A percentile compares a stretch with the other conserved stretches of the same genome.
phyloP scores from a whole-genome alignment of 2,888 invertebrate genomes.

The Limenitis camilla region DNA sequence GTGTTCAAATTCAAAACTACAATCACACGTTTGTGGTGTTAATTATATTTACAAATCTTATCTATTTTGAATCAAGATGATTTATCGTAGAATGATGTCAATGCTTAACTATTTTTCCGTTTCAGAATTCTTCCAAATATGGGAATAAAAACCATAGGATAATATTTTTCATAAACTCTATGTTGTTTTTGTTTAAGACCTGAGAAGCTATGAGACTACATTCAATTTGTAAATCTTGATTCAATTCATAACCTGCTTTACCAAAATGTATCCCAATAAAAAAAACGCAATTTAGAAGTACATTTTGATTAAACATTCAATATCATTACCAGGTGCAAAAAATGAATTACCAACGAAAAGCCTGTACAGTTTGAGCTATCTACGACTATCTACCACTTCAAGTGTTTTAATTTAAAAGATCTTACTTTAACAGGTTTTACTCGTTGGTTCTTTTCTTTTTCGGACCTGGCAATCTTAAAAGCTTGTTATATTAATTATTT shows the following conservation, averaged over 20 bases:
- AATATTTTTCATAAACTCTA: too few relatives aligned
- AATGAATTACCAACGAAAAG: constrained; percentile 68
- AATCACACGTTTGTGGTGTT: constrained; percentile 7
- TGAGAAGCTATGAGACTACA: too few relatives aligned
- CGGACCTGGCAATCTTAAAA: constrained; percentile 64
- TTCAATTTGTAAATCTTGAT: constrained; percentile 9
- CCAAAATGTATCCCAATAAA: constrained; percentile 13
- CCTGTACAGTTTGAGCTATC: constrained; percentile 43
- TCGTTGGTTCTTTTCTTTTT: constrained; percentile 70
- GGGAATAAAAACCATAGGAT: too few relatives aligned
- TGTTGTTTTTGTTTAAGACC: not conserved
- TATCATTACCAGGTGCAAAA: constrained; percentile 64
- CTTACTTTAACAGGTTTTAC: constrained; percentile 43
- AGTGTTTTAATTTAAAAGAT: constrained; percentile 27
- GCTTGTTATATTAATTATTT: too few relatives aligned
- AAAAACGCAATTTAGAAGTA: not conserved
- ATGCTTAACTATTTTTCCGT: not conserved
- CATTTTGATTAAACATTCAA: constrained; percentile 23
- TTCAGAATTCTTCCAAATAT: not conserved
- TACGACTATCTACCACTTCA: constrained; percentile 42
- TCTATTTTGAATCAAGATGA: constrained; percentile 5
- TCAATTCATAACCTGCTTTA: not conserved
- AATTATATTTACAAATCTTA: constrained; percentile 10
- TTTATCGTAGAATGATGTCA: not conserved
- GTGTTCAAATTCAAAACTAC: constrained; percentile 2